A percentile compares a stretch with the other conserved stretches of the same genome.
Evolutionary conservation across 2,797 vertebrate species (phyloP).

Genomic region (Melopsittacus undulatus): DNA sequence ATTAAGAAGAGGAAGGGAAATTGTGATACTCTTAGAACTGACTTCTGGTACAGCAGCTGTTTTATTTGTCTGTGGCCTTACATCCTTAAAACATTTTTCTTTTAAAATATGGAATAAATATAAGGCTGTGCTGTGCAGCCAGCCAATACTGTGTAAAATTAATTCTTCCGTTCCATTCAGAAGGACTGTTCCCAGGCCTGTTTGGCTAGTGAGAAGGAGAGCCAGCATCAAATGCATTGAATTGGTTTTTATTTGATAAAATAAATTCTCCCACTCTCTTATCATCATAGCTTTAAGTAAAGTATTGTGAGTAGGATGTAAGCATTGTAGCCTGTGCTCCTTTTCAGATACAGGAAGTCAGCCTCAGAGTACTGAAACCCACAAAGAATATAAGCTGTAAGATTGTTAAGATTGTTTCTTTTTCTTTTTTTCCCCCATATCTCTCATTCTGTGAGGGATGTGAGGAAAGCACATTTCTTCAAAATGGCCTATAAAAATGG

Average conservation of each 20-base stretch:
- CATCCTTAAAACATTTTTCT: conserved; percentile 27
- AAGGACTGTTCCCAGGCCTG: conserved; percentile 23
- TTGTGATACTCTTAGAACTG: neutral
- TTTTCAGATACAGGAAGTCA: conserved; percentile 56
- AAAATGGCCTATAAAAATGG: neutral
- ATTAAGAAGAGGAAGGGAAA: neutral
- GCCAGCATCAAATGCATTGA: conserved; percentile 36
- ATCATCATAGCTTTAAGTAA: conserved; percentile 58
- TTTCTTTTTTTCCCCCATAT: too few relatives aligned
- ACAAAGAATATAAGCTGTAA: conserved; percentile 24
- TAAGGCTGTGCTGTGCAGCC: conserved; percentile 3
- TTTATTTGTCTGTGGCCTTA: conserved; percentile 2
- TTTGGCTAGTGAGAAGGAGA: conserved; percentile 44
- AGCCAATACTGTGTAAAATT: conserved; percentile 47
- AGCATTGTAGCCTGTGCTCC: conserved; percentile 45
- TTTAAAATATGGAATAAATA: conserved; percentile 34
- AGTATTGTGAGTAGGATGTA: conserved; percentile 58
- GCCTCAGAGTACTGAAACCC: conserved; percentile 30
- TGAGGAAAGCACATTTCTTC: conserved; percentile 37
- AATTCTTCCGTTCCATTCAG: conserved; percentile 50
- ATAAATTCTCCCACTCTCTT: conserved; percentile 56
- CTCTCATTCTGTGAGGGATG: neutral
- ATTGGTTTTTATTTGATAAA: conserved; percentile 61
- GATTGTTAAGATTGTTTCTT: neutral
- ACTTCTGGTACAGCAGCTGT: neutral